phyloP scores from a whole-genome alignment of 2,113 vertebrate species.

The Halichoeres trimaculatus region DNA sequence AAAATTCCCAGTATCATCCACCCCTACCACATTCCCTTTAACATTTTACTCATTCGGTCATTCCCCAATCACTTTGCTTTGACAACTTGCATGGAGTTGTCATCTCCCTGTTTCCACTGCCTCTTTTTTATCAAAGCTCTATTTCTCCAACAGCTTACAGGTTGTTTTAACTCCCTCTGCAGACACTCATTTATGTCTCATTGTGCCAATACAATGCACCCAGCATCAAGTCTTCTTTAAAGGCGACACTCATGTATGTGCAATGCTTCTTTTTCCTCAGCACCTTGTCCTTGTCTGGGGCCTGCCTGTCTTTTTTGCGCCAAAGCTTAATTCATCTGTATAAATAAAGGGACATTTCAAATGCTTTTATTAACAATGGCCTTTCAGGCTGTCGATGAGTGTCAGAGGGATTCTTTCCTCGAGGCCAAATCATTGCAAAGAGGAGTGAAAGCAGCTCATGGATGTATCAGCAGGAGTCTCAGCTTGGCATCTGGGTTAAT shows the following conservation, averaged over 20 bases:
- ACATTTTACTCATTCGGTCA: conserved; percentile 3
- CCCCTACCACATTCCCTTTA: fast-evolving
- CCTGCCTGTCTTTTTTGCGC: conserved; percentile 12
- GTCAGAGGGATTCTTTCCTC: conserved; percentile 4
- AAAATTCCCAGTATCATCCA: no score
- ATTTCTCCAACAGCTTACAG: conserved; percentile 9
- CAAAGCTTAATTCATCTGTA: conserved; percentile 7
- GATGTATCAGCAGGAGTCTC: neutral
- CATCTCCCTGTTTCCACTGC: neutral
- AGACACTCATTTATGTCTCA: conserved; percentile 14
- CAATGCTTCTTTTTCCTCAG: neutral
- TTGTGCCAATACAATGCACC: conserved; percentile 36
- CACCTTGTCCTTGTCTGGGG: conserved; percentile 28
- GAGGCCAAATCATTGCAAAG: neutral
- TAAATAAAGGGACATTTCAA: conserved; percentile 39
- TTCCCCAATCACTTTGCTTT: conserved; percentile 2
- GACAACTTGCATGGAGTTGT: conserved; percentile 2
- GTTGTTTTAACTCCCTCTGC: conserved; percentile 23
- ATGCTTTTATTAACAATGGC: conserved; percentile 21
- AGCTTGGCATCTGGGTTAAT: neutral
- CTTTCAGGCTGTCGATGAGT: conserved; percentile 27
- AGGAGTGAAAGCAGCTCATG: conserved; percentile 15
- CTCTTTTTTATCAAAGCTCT: conserved; percentile 15
- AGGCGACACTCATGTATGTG: neutral
- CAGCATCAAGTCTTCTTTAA: conserved; percentile 16